Conservation (phyloP, 2,888 invertebrate species). For the Eristalis tenax region DNA sequence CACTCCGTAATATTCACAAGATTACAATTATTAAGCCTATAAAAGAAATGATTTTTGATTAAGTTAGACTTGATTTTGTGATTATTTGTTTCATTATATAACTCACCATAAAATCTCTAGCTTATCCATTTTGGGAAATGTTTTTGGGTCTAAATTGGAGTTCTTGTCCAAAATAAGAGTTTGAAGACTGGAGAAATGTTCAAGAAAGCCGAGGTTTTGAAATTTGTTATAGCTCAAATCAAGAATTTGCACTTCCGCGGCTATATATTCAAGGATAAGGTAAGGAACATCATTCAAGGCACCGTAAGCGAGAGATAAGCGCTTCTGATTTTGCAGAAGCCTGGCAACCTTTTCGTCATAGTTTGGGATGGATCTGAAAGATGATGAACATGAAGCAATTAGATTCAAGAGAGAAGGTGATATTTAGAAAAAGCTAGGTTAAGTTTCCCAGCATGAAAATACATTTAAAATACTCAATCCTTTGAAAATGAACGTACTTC, state of each 20-base stretch:
- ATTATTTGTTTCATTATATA: neutral
- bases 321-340: slow-evolving; percentile 49
- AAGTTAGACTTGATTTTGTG: neutral
- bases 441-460: neutral
- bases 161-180: slow-evolving; percentile 91
- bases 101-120: slow-evolving; percentile 87
- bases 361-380: slow-evolving; percentile 31
- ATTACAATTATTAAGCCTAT: slow-evolving; percentile 85
- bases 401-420: neutral
- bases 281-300: slow-evolving; percentile 84
- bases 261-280: slow-evolving; percentile 84
- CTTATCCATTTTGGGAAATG: slow-evolving; percentile 86
- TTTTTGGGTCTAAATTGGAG: slow-evolving; percentile 85
- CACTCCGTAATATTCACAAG: slow-evolving; percentile 86
- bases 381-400: too few species aligned
- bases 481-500: slow-evolving; percentile 16
- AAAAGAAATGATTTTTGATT: slow-evolving; percentile 30
- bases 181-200: slow-evolving; percentile 86
- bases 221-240: slow-evolving; percentile 88
- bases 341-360: slow-evolving; percentile 39
- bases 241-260: slow-evolving; percentile 83
- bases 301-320: slow-evolving; percentile 85
- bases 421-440: neutral
- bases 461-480: neutral
- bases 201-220: slow-evolving; percentile 87